Conservation (phyloP, 2,888 invertebrate genomes). For the Patella ulyssiponensis region DNA sequence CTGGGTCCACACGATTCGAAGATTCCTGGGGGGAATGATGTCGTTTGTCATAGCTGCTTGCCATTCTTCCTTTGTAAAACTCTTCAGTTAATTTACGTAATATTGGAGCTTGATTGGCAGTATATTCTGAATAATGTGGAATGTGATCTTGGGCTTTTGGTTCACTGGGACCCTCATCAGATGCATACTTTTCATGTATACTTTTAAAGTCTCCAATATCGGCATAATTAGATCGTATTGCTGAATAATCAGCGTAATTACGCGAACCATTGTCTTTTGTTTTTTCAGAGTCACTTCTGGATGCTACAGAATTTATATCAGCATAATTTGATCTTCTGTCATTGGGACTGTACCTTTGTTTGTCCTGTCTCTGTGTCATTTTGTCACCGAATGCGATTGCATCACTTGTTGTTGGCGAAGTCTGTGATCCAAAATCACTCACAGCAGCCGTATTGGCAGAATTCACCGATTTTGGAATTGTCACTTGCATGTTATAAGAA, state of each 20-base stretch:
- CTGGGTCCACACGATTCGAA: slow-evolving; percentile 10
- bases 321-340: background rate
- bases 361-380: slow-evolving; percentile 32
- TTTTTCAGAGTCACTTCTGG: background rate
- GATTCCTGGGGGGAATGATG: background rate
- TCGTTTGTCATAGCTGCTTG: slow-evolving; percentile 30
- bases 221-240: background rate
- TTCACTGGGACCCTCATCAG: slow-evolving; percentile 29
- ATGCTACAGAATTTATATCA: slow-evolving; percentile 4
- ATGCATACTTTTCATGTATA: slow-evolving; percentile 41
- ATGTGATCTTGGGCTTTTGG: background rate
- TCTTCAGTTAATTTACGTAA: slow-evolving; percentile 65
- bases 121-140: slow-evolving; percentile 28
- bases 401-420: slow-evolving; percentile 30
- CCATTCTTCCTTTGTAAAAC: slow-evolving; percentile 53
- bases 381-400: slow-evolving; percentile 42
- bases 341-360: background rate
- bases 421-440: slow-evolving; percentile 32
- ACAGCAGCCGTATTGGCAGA: slow-evolving; percentile 36
- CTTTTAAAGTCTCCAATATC: slow-evolving; percentile 26
- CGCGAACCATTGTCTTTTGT: background rate
- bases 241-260: background rate
- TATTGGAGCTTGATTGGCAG: slow-evolving; percentile 57
- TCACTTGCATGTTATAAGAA: slow-evolving; percentile 34
- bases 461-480: slow-evolving; percentile 23